Conservation (phyloP, 2,888 invertebrate genomes). For the Mesodorylaimus sp. region DNA sequence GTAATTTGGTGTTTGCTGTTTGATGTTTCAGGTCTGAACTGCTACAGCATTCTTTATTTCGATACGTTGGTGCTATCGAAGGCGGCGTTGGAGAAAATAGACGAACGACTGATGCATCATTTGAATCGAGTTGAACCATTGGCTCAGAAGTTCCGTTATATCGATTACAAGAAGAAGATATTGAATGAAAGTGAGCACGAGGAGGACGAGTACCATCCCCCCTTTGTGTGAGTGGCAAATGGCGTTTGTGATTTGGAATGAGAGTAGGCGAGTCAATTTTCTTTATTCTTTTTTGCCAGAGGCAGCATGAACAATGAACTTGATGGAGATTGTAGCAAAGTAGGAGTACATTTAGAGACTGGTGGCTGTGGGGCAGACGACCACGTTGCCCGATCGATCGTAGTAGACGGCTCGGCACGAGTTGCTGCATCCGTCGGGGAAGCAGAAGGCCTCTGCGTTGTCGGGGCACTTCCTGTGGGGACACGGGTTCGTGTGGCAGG, state of each 20-base stretch:
- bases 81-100: conserved; percentile 61
- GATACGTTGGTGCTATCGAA: conserved; percentile 71
- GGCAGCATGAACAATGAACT: no score
- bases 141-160: conserved; percentile 22
- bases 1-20: not conserved
- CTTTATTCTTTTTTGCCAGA: no score
- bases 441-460: no score
- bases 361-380: no score
- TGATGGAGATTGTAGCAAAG: no score
- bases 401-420: no score
- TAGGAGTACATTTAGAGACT: no score
- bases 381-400: no score
- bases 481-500: no score
- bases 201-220: conserved; percentile 18
- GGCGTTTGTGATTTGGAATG: not conserved
- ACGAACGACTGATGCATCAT: conserved; percentile 38
- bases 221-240: conserved; percentile 9
- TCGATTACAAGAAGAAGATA: conserved; percentile 23
- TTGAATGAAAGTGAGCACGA: conserved; percentile 22
- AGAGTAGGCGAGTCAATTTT: no score
- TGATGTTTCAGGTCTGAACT: conserved; percentile 50
- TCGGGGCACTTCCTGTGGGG: no score
- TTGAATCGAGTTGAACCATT: conserved; percentile 18
- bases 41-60: conserved; percentile 88
- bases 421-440: no score